A percentile compares a stretch with the other conserved stretches of the same genome.
phyloP scores from a whole-genome alignment of 1,140 invertebrate genomes.

The Hylaeus anthracinus region DNA sequence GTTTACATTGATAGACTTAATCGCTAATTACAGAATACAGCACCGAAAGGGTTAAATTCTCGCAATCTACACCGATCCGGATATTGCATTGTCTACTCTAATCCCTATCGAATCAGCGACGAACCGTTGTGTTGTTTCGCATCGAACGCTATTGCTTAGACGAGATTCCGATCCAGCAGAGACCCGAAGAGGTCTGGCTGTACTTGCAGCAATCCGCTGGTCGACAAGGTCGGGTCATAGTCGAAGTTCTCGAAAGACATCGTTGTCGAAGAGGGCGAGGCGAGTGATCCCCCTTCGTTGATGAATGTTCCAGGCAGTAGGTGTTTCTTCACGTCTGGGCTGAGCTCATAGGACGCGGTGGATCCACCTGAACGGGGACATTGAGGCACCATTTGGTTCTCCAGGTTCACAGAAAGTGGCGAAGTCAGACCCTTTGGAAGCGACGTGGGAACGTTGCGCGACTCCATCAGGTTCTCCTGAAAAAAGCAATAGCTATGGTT shows the following conservation, averaged over 20 bases:
- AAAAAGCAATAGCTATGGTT: neutral
- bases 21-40: no score
- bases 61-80: neutral
- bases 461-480: slow-evolving; percentile 57
- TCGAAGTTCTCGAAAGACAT: slow-evolving; percentile 56
- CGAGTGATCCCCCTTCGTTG: slow-evolving; percentile 6
- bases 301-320: slow-evolving; percentile 18
- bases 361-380: slow-evolving; percentile 4
- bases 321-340: slow-evolving; percentile 47
- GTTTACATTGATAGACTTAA: no score
- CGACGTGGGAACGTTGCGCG: slow-evolving; percentile 49
- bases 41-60: neutral
- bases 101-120: neutral
- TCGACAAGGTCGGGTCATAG: slow-evolving; percentile 40
- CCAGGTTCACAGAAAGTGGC: slow-evolving; percentile 53
- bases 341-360: slow-evolving; percentile 36
- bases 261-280: slow-evolving; percentile 41
- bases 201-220: slow-evolving; percentile 40
- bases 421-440: slow-evolving; percentile 34
- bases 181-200: slow-evolving; percentile 48
- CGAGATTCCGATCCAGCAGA: slow-evolving; percentile 63
- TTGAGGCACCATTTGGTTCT: slow-evolving; percentile 62
- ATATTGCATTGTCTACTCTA: neutral
- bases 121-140: neutral
- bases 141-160: slow-evolving; percentile 41